Base-by-base conservation (phyloP, 2,113 vertebrate genomes). In the Puntigrus tetrazona region DNA sequence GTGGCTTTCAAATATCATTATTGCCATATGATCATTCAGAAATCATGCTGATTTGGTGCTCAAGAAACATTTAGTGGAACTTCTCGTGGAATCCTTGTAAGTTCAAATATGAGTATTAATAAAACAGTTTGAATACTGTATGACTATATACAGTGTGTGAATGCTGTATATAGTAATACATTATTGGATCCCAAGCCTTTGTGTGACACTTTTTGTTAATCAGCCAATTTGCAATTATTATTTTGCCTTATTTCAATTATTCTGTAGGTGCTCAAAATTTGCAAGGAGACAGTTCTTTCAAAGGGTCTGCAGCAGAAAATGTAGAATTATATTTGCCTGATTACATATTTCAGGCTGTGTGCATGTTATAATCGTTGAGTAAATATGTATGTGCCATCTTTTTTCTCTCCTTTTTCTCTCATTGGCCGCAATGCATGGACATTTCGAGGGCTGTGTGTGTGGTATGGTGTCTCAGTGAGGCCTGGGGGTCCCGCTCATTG, bases 401-500 rank as follows among this genome's bases (percentile, higher is more conserved):
- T 22, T 84, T 13, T 63, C 59, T 59, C 18, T 43, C 5, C 29
- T 7, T 3, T n/a, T 14, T 7, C 50, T 31, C 72, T 82, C 6
- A n/a, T 45, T 81, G 81, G n/a, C 84, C 77, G 76, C 78, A 78
- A 31, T 29, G 27, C 67, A 84, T 75, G 81, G 27, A 65, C 25
- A 80, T 25, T 83, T 45, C 57, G 16, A 70, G 47, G 84, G 80
- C 78, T 47, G 45, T 50, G 47, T 50, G 47, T 91, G 92, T 91
- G 93, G 41, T 67, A 67, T 2, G 70, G 22, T 16, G 63, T 77
- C 63, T 77, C 41, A 78, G 22, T 69, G 43, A 72, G 22, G 45
- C 31, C 84, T 55, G 65, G 94, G 95, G 94, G 94, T 94, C 94
- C 95, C 89, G 87, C 94, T 95, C 94, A 96, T 97, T 97, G 96